Evolutionary conservation across 1,140 invertebrate species (phyloP).

Genomic region (Tigriopus japonicus): DNA sequence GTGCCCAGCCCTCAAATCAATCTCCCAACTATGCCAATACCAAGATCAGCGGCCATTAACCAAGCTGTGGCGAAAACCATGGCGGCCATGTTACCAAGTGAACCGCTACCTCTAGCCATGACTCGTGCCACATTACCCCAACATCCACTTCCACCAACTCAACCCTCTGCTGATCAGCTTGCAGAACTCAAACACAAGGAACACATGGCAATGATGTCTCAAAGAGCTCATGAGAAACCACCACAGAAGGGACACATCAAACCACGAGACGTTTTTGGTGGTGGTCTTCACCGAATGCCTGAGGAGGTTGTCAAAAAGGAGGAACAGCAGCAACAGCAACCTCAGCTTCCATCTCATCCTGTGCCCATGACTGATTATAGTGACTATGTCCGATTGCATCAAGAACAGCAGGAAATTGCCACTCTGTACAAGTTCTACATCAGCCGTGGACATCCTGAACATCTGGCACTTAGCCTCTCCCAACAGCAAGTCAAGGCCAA

Average conservation of each 20-base stretch:
- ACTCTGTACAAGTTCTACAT: no score
- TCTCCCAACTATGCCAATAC: conserved; percentile 4
- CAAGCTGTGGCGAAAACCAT: background rate
- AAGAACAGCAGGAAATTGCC: no score
- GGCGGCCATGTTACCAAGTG: background rate
- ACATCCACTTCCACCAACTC: background rate
- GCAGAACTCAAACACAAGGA: background rate
- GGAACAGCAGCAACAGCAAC: background rate
- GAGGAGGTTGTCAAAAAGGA: background rate
- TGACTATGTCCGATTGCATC: no score
- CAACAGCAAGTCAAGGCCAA: no score
- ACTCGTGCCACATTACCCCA: background rate
- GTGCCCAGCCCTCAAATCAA: background rate
- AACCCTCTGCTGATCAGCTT: background rate
- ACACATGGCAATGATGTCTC: background rate
- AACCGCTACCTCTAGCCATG: background rate
- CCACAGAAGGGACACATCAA: background rate
- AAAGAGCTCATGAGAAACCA: no score
- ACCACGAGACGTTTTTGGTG: background rate
- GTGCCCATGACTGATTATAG: no score
- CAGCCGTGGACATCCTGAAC: no score
- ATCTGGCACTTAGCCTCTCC: no score
- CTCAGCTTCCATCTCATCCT: no score
- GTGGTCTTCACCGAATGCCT: background rate
- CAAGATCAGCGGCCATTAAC: background rate